phyloP scores from a whole-genome alignment of 2,797 vertebrate genomes.

The Hydrocynus forskahlii region DNA sequence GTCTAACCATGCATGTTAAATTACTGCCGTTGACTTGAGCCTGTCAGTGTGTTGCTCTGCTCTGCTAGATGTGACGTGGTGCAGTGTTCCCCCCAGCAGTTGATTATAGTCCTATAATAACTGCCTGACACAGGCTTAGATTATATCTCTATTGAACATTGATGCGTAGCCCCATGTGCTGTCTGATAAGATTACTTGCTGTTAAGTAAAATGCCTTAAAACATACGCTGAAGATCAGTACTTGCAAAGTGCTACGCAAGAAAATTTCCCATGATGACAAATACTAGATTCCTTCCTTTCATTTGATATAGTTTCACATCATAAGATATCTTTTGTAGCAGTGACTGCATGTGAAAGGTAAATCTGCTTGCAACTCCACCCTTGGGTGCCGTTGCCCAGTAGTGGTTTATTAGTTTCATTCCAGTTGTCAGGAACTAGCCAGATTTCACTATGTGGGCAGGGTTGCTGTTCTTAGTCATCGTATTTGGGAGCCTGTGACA shows the following conservation, averaged over 20 bases:
- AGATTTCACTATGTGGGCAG: slow-evolving; percentile 33
- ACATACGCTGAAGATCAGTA: not conserved
- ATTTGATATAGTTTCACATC: not conserved
- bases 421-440: slow-evolving; percentile 29
- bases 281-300: not conserved
- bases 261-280: not conserved
- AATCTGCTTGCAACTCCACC: not conserved
- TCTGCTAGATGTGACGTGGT: not conserved
- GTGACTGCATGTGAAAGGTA: not conserved
- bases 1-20: not conserved
- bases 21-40: not conserved
- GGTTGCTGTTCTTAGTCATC: slow-evolving; percentile 31
- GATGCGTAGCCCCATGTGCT: not conserved
- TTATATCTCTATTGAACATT: not conserved
- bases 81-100: not conserved
- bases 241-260: not conserved
- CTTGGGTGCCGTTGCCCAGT: slow-evolving; percentile 1
- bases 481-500: slow-evolving; percentile 18
- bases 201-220: slow-evolving; percentile 1
- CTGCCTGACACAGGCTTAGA: slow-evolving; percentile 7
- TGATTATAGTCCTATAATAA: slow-evolving; percentile 10
- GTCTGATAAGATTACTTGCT: slow-evolving; percentile 7
- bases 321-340: not conserved
- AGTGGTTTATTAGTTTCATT: slow-evolving; percentile 30
- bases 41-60: slow-evolving; percentile 1